Conservation (phyloP, 1,140 invertebrate genomes). For the Thaumetopoea pityocampa region DNA sequence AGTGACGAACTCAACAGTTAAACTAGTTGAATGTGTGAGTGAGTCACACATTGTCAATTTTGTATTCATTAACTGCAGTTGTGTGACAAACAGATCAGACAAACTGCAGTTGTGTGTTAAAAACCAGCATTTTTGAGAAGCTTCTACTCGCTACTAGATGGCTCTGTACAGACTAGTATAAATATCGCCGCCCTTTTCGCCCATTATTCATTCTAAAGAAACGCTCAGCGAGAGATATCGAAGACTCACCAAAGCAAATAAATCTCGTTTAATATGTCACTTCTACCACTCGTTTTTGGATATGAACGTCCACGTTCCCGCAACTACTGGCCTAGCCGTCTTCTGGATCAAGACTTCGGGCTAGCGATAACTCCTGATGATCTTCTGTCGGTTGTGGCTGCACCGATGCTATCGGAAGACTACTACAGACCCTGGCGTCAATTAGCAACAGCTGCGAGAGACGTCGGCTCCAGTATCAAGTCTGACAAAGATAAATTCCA, state of each 20-base stretch:
- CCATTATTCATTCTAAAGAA: constrained; percentile 26
- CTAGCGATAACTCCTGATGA: constrained; percentile 75
- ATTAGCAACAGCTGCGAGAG: constrained; percentile 36
- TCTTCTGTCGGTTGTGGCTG: constrained; percentile 59
- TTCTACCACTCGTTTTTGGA: constrained; percentile 47
- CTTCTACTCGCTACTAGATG: constrained; percentile 51
- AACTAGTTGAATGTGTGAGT: too few species aligned
- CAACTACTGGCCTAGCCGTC: constrained; percentile 60
- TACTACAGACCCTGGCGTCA: constrained; percentile 77
- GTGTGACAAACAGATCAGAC: too few species aligned
- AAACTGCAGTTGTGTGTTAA: too few species aligned
- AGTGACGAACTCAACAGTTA: too few species aligned
- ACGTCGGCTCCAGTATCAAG: constrained; percentile 54
- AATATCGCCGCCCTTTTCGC: constrained; percentile 19
- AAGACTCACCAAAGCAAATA: constrained; percentile 4
- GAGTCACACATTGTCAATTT: too few species aligned
- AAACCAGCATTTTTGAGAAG: constrained; percentile 31
- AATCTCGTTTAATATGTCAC: constrained; percentile 40
- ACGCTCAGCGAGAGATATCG: constrained; percentile 28
- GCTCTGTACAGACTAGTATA: constrained; percentile 35
- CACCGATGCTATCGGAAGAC: constrained; percentile 40
- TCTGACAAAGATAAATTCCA: constrained; percentile 76
- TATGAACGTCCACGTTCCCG: constrained; percentile 50
- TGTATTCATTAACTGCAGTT: too few species aligned
- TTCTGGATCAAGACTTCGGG: constrained; percentile 80